Percentiles rank a stretch among this genome's conserved stretches.
These are phyloP conservation scores for Anguilla anguilla DNA, from an alignment of 2,797 vertebrate genomes.

Conservation along the genomic window DNA sequence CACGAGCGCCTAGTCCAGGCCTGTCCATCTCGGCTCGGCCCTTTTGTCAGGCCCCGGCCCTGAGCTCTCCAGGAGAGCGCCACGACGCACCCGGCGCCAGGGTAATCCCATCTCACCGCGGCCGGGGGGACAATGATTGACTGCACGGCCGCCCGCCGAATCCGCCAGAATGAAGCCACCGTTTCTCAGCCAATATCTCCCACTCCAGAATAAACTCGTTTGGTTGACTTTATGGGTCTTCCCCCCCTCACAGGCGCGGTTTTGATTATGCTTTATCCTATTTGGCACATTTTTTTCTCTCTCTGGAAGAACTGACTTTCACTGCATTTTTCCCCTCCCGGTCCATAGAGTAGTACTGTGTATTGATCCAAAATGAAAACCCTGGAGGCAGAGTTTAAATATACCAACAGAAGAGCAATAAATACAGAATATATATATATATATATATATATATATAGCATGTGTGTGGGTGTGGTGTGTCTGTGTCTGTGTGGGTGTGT, in stretches of 20 bases:
- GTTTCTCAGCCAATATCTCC: slow-evolving; percentile 14
- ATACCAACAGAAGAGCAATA: background rate
- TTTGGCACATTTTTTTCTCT: background rate
- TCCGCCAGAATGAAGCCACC: slow-evolving; percentile 6
- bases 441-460: background rate
- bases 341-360: background rate
- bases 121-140: slow-evolving; percentile 35
- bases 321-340: background rate
- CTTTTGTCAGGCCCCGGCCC: slow-evolving; percentile 61
- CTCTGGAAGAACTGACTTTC: background rate
- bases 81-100: slow-evolving; percentile 57
- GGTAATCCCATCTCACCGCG: slow-evolving; percentile 61
- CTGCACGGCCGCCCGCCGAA: slow-evolving; percentile 27
- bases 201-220: slow-evolving; percentile 22
- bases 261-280: slow-evolving; percentile 31
- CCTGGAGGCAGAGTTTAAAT: slow-evolving; percentile 1
- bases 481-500: too few relatives aligned
- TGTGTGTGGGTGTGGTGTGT: too few relatives aligned
- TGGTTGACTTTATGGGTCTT: slow-evolving; percentile 20
- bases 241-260: background rate
- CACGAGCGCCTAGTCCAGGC: slow-evolving; percentile 64
- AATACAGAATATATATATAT: background rate
- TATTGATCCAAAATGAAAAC: background rate
- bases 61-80: slow-evolving; percentile 50
- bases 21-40: slow-evolving; percentile 60